A percentile compares a stretch with the other conserved stretches of the same genome.
These are phyloP conservation scores for Nautilus pompilius DNA, from an alignment of 1,140 invertebrate genomes.

Conservation along the genomic window DNA sequence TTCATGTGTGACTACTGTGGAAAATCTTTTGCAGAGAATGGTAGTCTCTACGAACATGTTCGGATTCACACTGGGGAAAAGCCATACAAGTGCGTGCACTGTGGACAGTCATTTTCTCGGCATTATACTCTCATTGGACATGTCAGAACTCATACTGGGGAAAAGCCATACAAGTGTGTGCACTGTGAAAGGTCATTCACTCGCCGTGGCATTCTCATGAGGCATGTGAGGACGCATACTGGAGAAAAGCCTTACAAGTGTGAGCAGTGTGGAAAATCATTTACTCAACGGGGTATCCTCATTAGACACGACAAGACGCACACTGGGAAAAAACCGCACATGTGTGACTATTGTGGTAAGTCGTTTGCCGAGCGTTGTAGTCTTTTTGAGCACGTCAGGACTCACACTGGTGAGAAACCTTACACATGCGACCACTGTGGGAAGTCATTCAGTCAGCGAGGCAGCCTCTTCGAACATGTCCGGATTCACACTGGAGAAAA, in stretches of 20 bases:
- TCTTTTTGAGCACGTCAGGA: constrained; percentile 21
- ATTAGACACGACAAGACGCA: constrained; percentile 25
- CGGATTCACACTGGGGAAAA: constrained; percentile 31
- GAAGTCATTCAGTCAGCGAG: constrained; percentile 16
- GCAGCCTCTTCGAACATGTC: constrained; percentile 15
- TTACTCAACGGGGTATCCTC: constrained; percentile 26
- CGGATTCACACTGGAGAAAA: constrained; percentile 26
- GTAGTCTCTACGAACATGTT: constrained; percentile 20
- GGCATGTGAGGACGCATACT: no score
- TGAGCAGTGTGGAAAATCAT: constrained; percentile 24
- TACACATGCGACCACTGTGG: constrained; percentile 25
- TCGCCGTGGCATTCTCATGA: no score
- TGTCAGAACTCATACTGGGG: no score
- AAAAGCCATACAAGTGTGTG: no score
- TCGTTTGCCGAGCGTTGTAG: constrained; percentile 20
- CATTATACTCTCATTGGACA: no score
- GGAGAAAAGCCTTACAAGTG: constrained; percentile 17
- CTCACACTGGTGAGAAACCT: constrained; percentile 31
- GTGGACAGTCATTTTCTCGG: constrained; percentile 16
- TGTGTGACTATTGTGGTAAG: constrained; percentile 26
- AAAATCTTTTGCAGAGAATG: constrained; percentile 28
- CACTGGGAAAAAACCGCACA: constrained; percentile 26
- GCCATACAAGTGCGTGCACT: constrained; percentile 23
- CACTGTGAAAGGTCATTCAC: no score
- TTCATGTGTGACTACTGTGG: constrained; percentile 27